Base-by-base conservation (phyloP, 1,140 invertebrate genomes). In the Bombus superbus region DNA sequence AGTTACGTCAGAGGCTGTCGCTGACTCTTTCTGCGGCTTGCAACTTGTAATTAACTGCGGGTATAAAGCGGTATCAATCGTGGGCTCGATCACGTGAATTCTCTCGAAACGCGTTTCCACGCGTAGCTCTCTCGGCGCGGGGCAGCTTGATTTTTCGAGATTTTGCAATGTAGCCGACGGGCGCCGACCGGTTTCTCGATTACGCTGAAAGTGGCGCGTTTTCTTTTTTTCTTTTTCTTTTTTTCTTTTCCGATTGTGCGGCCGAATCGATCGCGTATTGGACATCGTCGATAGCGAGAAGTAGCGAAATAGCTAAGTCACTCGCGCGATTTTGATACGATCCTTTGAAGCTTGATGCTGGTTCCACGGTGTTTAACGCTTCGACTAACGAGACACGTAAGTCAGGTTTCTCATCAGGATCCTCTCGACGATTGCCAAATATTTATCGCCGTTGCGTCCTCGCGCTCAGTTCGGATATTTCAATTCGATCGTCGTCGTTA, bases 111-210 rank as follows among this genome's bases (percentile, higher is more conserved):
- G 44, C 40, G 42, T 77, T 81, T 76, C 42, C 57, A 62, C 66
- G 59, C 66, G 32, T 38, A 62, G 2, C 59, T 28, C 44, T 15
- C 59, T 28, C 9, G 57, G 69, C 81, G 80, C 79, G 38, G 32
- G 57, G 72, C 76, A 84, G 87, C 71, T 86, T 86, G 69, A 84
- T 86, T 86, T 89, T 85, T 89, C 72, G 68, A 44, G 83, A 89
- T 74, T 89, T 85, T 82, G 73, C 87, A 90, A 90, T 69, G 15
- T 81, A 89, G 59, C 84, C 72, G 76, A 57, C 69, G 47, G 76
- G 59, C 40, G 86, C 57, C 59, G 59, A 90, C 89, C 89, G 89
- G 89, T 90, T 90, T 86, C 79, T 62, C 76, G 57, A 75, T 86
- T 86, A 77, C 88, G 79, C 84, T 83, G 88, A 90, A 89, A 86